These are phyloP conservation scores for Danaus chrysippus DNA, from an alignment of 2,888 invertebrate genomes.

Conservation along the genomic window DNA sequence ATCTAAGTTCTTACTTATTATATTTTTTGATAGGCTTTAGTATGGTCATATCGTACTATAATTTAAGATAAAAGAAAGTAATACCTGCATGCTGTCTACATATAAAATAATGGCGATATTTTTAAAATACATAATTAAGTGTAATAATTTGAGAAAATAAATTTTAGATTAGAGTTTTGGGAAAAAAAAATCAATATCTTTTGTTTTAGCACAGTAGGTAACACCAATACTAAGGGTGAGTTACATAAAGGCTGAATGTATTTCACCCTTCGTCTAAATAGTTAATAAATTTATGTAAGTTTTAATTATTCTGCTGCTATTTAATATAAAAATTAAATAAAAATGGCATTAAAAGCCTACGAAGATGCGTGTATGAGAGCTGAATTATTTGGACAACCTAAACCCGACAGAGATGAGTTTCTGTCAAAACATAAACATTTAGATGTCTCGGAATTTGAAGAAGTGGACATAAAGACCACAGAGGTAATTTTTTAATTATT, in stretches of 20 bases:
- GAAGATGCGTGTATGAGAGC: constrained; percentile 89
- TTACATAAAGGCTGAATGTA: constrained; percentile 15
- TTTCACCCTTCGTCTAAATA: constrained; percentile 6
- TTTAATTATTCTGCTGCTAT: constrained; percentile 9
- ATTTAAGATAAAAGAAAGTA: too few relatives aligned
- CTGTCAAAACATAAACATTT: constrained; percentile 76
- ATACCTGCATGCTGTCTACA: too few relatives aligned
- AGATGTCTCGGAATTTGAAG: constrained; percentile 75
- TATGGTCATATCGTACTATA: too few relatives aligned
- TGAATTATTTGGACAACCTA: constrained; percentile 85
- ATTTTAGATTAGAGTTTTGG: too few relatives aligned
- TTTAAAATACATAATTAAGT: too few relatives aligned
- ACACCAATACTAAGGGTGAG: constrained; percentile 22
- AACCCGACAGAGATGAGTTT: constrained; percentile 84
- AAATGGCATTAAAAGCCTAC: constrained; percentile 83
- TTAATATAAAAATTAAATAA: constrained; percentile 26
- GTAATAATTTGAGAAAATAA: too few relatives aligned
- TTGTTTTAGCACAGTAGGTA: constrained; percentile 27
- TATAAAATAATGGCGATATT: too few relatives aligned
- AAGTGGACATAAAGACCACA: constrained; percentile 69
- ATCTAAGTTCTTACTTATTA: too few relatives aligned
- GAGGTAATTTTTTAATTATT: constrained; percentile 46
- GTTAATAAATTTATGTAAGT: constrained; percentile 3
- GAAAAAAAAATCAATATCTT: constrained; percentile 35
- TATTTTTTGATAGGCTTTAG: too few relatives aligned